Evolutionary conservation across 30 jellyfish, hydroid and myxozoan genomes (phyloP).

Genomic region (Phacellophora camtschatica): DNA sequence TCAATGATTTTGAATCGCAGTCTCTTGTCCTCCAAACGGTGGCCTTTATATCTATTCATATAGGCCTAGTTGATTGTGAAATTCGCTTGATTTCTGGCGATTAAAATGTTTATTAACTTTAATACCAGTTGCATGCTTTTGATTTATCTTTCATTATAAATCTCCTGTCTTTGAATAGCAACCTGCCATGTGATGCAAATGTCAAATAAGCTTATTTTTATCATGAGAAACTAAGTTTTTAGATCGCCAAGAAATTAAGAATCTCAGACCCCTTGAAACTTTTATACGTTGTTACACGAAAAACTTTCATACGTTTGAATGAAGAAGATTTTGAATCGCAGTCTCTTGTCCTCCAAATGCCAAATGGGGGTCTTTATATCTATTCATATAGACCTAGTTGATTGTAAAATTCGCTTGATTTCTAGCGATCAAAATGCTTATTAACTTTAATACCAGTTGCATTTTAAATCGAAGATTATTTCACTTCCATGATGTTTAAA

Average conservation of each 20-base stretch:
- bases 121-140: conserved; percentile 23
- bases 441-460: conserved; percentile 17
- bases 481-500: no score
- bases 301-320: no score
- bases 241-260: no score
- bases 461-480: no score
- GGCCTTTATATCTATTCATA: conserved; percentile 29
- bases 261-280: no score
- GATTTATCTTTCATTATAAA: background rate
- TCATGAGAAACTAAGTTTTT: no score
- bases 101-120: background rate
- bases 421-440: background rate
- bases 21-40: conserved; percentile 40
- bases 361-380: conserved; percentile 50
- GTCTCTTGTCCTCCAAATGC: conserved; percentile 21
- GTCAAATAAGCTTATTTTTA: no score
- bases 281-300: no score
- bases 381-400: background rate
- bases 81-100: background rate
- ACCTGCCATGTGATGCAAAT: no score
- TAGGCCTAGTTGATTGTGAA: conserved; percentile 22
- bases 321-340: conserved; percentile 46
- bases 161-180: no score
- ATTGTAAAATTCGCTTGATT: conserved; percentile 13
- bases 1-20: conserved; percentile 55